Base-by-base conservation (phyloP, 1,140 invertebrate genomes). In the Drosophila jambulina region DNA sequence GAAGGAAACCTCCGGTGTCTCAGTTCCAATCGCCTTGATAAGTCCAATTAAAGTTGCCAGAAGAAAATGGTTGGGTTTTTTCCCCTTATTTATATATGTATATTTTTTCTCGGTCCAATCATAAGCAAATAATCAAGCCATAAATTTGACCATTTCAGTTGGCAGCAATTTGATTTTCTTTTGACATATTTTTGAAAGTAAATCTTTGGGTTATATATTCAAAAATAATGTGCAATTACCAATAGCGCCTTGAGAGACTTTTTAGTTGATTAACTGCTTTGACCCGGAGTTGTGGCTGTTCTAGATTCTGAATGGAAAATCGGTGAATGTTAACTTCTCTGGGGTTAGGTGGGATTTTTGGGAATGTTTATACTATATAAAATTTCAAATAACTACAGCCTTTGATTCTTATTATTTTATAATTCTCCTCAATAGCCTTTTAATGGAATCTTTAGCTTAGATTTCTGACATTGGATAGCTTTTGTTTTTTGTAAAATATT, bases 71-170 rank as follows among this genome's bases (percentile, higher is more conserved):
- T 64, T 76, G 48, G 65, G 45, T 82, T 61, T 65, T 60, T 36
- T 29, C 36, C 62, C 49, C 42, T 23, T 36, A 38, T 56, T 25
- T 56, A 36, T 51, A 32, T 49, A 17, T 48, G 15, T 46, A 3
- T 19, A 45, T 48, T 29, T 32, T 19, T 51, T 53, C 17, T 53
- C 23, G 46, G 54, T 58, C 67, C 78, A 87, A 88, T 88, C 84
- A 84, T 88, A 90, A 78, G 85, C 80, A 88, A 88, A 88, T 88
- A 88, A 88, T 88, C 85, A 88, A 90, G 81, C 75, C 81, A 90
- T 88, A 88, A 88, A 88, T 88, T 87, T 88, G 75, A 69, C 59
- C 78, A 74, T 79, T 53, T 60, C 65, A 63, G 60, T 78, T 72
- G 65, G 67, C 53, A 25, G 68, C 67, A 63, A 57, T 80, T 65